phyloP scores from a whole-genome alignment of 2,113 vertebrate genomes.

The Austrofundulus limnaeus region DNA sequence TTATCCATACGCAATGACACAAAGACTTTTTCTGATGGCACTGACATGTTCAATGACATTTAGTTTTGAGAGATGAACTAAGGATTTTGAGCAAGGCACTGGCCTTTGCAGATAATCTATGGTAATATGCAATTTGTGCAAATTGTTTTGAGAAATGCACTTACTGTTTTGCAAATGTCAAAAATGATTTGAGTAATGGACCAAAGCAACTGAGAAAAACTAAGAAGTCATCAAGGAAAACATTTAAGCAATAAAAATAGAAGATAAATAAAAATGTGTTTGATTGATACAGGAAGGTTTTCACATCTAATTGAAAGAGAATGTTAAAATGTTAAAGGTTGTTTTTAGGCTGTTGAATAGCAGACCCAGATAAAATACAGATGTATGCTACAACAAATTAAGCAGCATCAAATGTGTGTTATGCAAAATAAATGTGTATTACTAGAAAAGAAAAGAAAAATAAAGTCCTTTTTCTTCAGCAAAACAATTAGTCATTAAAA shows the following conservation, averaged over 20 bases:
- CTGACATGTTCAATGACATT: too few species aligned
- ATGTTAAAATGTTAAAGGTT: too few species aligned
- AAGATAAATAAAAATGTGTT: neutral
- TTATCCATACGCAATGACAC: too few species aligned
- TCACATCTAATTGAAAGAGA: neutral
- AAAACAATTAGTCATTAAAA: neutral
- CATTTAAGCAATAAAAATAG: neutral
- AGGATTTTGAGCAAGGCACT: too few species aligned
- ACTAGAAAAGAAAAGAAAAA: neutral
- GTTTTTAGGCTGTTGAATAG: neutral
- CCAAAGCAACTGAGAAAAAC: too few species aligned
- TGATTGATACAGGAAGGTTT: conserved; percentile 1
- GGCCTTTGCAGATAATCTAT: too few species aligned
- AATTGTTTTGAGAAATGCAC: too few species aligned
- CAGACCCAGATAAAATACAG: neutral
- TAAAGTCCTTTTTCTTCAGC: neutral
- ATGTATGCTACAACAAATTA: neutral
- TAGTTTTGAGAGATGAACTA: too few species aligned
- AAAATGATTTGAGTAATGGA: too few species aligned
- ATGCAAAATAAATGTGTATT: neutral
- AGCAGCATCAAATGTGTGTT: neutral
- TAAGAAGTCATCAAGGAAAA: neutral
- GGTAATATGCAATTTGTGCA: too few species aligned
- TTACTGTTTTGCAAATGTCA: too few species aligned
- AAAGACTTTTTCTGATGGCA: too few species aligned